Conservation (phyloP, 2,113 vertebrate genomes). For the Dromiciops gliroides region DNA sequence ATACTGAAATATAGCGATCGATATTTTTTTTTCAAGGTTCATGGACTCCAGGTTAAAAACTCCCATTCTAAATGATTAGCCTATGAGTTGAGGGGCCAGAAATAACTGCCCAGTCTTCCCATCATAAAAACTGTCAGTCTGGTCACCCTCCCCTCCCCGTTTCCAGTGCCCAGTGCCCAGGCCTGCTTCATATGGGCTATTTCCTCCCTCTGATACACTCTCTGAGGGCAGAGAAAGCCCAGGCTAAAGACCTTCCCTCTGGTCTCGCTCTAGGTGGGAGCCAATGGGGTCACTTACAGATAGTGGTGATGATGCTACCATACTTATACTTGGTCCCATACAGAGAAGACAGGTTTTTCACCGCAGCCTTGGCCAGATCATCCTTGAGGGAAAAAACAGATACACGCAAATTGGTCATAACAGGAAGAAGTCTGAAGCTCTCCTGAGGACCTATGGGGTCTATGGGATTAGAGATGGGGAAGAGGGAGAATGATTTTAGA, state of each 20-base stretch:
- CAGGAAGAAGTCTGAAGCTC: not conserved
- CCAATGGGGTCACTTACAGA: conserved; percentile 88
- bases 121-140: not conserved
- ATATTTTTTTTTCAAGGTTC: not conserved
- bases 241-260: not conserved
- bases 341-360: conserved; percentile 87
- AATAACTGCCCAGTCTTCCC: not conserved
- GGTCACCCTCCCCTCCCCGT: accelerated
- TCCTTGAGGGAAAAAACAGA: conserved; percentile 82
- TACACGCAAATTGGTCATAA: not conserved
- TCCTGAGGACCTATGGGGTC: not conserved
- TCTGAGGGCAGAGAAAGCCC: not conserved
- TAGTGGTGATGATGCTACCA: conserved; percentile 92
- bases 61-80: not conserved
- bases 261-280: not conserved
- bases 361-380: conserved; percentile 84
- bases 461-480: not conserved
- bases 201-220: not conserved
- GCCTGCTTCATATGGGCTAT: not conserved
- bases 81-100: not conserved
- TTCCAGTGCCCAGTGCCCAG: not conserved
- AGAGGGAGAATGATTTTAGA: not conserved
- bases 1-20: not conserved
- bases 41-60: not conserved
- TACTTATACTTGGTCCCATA: conserved; percentile 89